Base-by-base conservation (phyloP, 1,140 invertebrate genomes). In the Ooceraea biroi region DNA sequence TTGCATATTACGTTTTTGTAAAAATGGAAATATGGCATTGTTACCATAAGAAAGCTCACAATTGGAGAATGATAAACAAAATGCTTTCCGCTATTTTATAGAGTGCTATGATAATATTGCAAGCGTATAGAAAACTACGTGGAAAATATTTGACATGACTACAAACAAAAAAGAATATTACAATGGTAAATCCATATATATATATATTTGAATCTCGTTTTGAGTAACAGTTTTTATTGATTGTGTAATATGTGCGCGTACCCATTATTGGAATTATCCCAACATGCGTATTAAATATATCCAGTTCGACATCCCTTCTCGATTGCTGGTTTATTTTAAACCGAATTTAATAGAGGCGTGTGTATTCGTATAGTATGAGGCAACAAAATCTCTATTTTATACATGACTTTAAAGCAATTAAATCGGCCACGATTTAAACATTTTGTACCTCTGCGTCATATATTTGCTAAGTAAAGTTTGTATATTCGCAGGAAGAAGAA, bases 171-270 rank as follows among this genome's bases (percentile, higher is more conserved):
- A 19, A 41, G 50, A 22, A 55, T 25, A 17, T 22, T 65, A 17
- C 12, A 36, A 30, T 41, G 25, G 65, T 50, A 65, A 65, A 76
- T 76, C 10, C 22, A 48, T 76, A 52, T 77, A 30, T 11, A 36
- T 17, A 36, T 41, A 14, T 22, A 50, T 63, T 17, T 1, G 4
- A 48, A 41, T 12, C 50, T 2, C 19, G 52, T 41, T 52, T 52
- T 46, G 22, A 30, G 0, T 61, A 74, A 61, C 17, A 46, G 11
- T 36, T 63, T 55, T 68, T 44, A 10, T 0, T 17, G n/a, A 11
- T 1, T n/a, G 25, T 12, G 12, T 68, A 27, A 48, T 27, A 50
- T 11, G 22, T 14, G 22, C 3, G 1, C 44, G 41, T 41, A 22
- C 5, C 10, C 12, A 50, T 77, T 36, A 55, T 52, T 68, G 22